Conservation (phyloP, 1,140 invertebrate genomes). For the Pantala flavescens region DNA sequence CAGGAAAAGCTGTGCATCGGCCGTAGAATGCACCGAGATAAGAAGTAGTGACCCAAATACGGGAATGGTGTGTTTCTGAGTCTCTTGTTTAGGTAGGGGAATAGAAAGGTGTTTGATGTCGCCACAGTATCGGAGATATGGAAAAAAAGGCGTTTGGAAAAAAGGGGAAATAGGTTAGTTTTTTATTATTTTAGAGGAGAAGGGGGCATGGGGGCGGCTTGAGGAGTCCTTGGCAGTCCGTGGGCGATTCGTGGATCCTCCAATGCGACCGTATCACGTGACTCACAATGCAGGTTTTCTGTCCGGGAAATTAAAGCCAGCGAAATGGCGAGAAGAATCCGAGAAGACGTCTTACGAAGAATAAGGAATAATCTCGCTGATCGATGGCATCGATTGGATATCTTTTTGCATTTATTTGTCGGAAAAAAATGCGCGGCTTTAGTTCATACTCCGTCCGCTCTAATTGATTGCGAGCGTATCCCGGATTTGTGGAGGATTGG, state of each 20-base stretch:
- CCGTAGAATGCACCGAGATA: neutral
- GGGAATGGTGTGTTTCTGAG: too few relatives aligned
- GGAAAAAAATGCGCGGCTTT: too few relatives aligned
- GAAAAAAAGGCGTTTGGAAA: neutral
- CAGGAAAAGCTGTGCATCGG: neutral
- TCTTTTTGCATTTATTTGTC: too few relatives aligned
- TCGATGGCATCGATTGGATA: too few relatives aligned
- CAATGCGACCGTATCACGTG: neutral
- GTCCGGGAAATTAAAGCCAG: neutral
- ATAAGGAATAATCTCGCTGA: too few relatives aligned
- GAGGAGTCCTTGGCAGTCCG: neutral
- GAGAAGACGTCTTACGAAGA: too few relatives aligned
- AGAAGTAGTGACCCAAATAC: too few relatives aligned
- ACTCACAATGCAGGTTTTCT: conserved; percentile 2
- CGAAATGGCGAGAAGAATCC: neutral
- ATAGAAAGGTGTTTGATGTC: neutral
- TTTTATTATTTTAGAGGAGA: neutral
- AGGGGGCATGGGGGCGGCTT: neutral
- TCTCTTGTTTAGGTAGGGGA: too few relatives aligned
- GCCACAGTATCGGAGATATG: neutral
- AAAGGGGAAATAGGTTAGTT: neutral
- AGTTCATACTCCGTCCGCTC: too few relatives aligned
- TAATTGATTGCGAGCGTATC: too few relatives aligned
- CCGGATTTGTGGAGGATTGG: too few relatives aligned
- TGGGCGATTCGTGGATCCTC: neutral